Evolutionary conservation across 2,113 vertebrate genomes (phyloP), one percentile per base, ranked within the genome.

Genomic region (Scolopax mira): DNA sequence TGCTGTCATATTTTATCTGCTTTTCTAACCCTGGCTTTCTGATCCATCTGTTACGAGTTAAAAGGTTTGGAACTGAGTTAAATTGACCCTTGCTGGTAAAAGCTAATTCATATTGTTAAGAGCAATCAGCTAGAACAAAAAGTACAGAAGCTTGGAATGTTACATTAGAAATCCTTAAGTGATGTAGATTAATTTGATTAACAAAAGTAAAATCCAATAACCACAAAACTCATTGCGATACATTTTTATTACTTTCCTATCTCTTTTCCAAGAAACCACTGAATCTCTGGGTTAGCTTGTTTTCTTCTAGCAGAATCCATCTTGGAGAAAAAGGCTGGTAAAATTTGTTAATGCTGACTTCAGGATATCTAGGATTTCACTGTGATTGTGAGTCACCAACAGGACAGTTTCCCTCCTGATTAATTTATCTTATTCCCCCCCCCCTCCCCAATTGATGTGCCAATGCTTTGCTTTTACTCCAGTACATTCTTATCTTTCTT

Each of bases 21-120:
- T 86, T 88, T 85, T 78, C 72, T 80, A 94, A 88, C 72, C 54
- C 65, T 55, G 81, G 69, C n/a, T 79, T 89, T 91, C 70, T 79
- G 87, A 94, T 84, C 81, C 89, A 95, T 94, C 81, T 95, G 94
- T 77, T 94, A 44, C 1, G n/a, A 88, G 82, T 80, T 86, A 97
- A 95, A 88, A 86, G 58, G 49, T 64, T 90, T 95, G 92, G 72
- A 96, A 91, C 17, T 1, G 41, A 82, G 61, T 94, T 91, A 69
- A 93, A 85, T 9, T 85, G 87, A 93, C 66, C 81, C 62, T 89
- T 65, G 37, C 54, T 90, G 69, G 79, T 86, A 84, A 90, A 78
- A 78, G 55, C 51, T 55, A 94, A 95, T 71, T 93, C 24, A 90
- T 75, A 89, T 24, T 92, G 67, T 93, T 96, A 89, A 88, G 67